Evolutionary conservation across 2,113 vertebrate species (phyloP).

Genomic region (Tachycineta bicolor): DNA sequence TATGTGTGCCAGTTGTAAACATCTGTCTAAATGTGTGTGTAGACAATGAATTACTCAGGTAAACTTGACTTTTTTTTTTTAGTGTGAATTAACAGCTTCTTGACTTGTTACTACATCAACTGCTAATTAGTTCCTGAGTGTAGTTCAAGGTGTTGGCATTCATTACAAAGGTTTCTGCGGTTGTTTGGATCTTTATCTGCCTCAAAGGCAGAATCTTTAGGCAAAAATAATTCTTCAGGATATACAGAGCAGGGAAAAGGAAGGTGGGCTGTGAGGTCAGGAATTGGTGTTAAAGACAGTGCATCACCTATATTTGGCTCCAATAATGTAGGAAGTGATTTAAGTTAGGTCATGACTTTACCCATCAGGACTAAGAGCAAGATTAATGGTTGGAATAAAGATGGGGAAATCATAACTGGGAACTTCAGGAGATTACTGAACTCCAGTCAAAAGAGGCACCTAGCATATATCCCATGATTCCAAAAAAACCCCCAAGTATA

Average conservation of each 20-base stretch:
- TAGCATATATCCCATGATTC: neutral
- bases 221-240: constrained; percentile 23
- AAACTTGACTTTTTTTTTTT: constrained; percentile 19
- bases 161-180: constrained; percentile 56
- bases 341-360: neutral
- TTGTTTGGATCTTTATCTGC: constrained; percentile 67
- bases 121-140: constrained; percentile 69
- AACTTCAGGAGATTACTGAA: neutral
- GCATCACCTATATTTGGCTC: neutral
- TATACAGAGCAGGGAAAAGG: constrained; percentile 19
- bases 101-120: constrained; percentile 66
- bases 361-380: neutral
- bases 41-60: constrained; percentile 38
- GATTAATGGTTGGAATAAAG: neutral
- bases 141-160: constrained; percentile 67
- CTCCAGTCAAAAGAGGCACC: neutral
- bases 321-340: neutral
- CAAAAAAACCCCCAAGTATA: neutral
- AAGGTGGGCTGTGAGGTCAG: constrained; percentile 17
- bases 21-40: constrained; percentile 16
- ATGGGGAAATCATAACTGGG: neutral
- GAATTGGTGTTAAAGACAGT: neutral
- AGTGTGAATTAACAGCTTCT: constrained; percentile 62
- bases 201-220: constrained; percentile 48
- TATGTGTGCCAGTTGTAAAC: neutral